Percentiles rank a stretch among this genome's conserved stretches.
phyloP scores from a whole-genome alignment of 1,140 invertebrate species.

The Cherax destructor region DNA sequence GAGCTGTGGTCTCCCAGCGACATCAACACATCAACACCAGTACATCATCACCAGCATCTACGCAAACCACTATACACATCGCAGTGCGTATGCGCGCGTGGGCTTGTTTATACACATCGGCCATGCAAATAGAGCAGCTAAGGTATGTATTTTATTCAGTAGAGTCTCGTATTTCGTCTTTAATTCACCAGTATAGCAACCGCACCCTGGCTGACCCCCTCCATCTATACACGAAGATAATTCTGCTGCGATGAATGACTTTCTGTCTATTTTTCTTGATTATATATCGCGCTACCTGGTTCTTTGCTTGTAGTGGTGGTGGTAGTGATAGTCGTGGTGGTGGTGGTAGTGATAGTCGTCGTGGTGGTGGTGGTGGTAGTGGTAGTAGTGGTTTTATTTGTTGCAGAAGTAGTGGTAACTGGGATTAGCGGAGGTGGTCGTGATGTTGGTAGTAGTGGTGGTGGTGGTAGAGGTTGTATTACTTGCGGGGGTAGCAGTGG shows the following conservation, averaged over 20 bases:
- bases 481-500: not conserved
- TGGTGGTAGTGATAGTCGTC: not conserved
- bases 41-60: too few species aligned
- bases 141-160: constrained; percentile 21
- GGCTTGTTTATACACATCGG: not conserved
- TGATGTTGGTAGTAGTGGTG: not conserved
- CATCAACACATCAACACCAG: too few species aligned
- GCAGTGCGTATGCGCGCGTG: too few species aligned
- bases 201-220: not conserved
- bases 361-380: not conserved
- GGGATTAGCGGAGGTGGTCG: not conserved
- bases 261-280: not conserved
- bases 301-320: not conserved
- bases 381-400: not conserved
- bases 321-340: not conserved
- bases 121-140: not conserved
- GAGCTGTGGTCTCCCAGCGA: too few species aligned
- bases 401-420: not conserved
- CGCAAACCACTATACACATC: too few species aligned
- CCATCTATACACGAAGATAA: not conserved
- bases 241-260: not conserved
- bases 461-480: not conserved
- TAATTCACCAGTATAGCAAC: not conserved
- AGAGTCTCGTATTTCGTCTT: constrained; percentile 10
- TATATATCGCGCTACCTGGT: too few species aligned